phyloP scores from a whole-genome alignment of 2,888 invertebrate species.

The Lottia scabra region DNA sequence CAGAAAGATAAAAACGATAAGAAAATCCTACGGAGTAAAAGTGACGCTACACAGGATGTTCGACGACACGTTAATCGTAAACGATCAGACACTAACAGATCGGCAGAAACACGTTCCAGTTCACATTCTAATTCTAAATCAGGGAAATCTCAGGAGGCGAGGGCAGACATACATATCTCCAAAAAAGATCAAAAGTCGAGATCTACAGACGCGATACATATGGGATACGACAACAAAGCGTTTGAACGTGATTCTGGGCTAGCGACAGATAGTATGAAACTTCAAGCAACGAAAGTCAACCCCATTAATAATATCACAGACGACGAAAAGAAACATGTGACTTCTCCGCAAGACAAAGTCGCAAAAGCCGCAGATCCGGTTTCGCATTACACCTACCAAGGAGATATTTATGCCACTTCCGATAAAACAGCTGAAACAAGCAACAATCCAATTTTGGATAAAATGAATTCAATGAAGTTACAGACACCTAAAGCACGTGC shows the following conservation, averaged over 20 bases:
- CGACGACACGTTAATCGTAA: background rate
- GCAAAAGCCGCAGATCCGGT: background rate
- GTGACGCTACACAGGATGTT: background rate
- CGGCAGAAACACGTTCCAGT: background rate
- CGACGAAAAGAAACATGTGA: slow-evolving; percentile 30
- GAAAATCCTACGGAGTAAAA: background rate
- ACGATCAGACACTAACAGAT: background rate
- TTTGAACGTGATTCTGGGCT: slow-evolving; percentile 8
- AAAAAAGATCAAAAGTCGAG: slow-evolving; percentile 12
- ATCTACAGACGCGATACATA: slow-evolving; percentile 12
- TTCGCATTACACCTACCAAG: slow-evolving; percentile 27
- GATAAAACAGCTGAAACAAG: slow-evolving; percentile 7
- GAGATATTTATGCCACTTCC: slow-evolving; percentile 25
- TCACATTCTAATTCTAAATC: background rate
- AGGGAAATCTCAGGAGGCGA: background rate
- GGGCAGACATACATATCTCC: background rate
- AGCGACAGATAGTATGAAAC: slow-evolving; percentile 41
- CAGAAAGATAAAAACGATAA: background rate
- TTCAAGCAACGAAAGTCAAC: slow-evolving; percentile 25
- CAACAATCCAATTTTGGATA: slow-evolving; percentile 32
- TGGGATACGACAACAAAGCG: slow-evolving; percentile 17
- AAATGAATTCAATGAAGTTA: slow-evolving; percentile 35
- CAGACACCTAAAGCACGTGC: slow-evolving; percentile 20
- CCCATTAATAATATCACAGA: slow-evolving; percentile 34
- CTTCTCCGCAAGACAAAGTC: background rate